Evolutionary conservation across 1,140 invertebrate species (phyloP).

Genomic region (Drosophila rhopaloa): DNA sequence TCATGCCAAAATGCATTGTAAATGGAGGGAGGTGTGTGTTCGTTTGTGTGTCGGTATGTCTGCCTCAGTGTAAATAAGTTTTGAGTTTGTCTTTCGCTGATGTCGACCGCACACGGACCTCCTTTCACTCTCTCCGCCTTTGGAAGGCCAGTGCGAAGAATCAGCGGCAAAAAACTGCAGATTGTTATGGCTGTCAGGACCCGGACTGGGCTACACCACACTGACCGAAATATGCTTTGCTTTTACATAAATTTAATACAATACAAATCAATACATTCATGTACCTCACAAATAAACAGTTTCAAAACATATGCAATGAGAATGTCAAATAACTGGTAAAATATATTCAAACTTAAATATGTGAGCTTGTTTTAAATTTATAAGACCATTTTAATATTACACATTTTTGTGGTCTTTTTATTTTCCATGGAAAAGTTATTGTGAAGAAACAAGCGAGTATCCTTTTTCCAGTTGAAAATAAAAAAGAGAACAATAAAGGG

Average conservation of each 20-base stretch:
- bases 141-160: slow-evolving; percentile 16
- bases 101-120: slow-evolving; percentile 34
- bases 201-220: slow-evolving; percentile 16
- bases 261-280: too few species aligned
- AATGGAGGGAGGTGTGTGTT: slow-evolving; percentile 25
- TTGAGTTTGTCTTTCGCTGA: slow-evolving; percentile 46
- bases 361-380: too few species aligned
- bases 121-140: slow-evolving; percentile 6
- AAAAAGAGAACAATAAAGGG: not conserved
- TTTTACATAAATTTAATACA: too few species aligned
- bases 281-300: too few species aligned
- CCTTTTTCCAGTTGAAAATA: not conserved
- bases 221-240: not conserved
- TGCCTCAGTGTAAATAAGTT: slow-evolving; percentile 46
- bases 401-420: not conserved
- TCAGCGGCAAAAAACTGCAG: slow-evolving; percentile 41
- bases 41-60: slow-evolving; percentile 13
- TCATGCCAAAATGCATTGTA: slow-evolving; percentile 58
- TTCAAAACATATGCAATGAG: too few species aligned
- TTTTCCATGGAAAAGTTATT: too few species aligned
- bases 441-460: not conserved
- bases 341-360: too few species aligned
- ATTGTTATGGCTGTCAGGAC: slow-evolving; percentile 55
- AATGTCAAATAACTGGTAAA: too few species aligned
- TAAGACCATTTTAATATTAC: too few species aligned